Percentiles rank a stretch among this genome's conserved stretches.
Evolutionary conservation across 1,140 invertebrate genomes (phyloP).

Genomic region (fruit fly (Drosophila melanogaster)): DNA sequence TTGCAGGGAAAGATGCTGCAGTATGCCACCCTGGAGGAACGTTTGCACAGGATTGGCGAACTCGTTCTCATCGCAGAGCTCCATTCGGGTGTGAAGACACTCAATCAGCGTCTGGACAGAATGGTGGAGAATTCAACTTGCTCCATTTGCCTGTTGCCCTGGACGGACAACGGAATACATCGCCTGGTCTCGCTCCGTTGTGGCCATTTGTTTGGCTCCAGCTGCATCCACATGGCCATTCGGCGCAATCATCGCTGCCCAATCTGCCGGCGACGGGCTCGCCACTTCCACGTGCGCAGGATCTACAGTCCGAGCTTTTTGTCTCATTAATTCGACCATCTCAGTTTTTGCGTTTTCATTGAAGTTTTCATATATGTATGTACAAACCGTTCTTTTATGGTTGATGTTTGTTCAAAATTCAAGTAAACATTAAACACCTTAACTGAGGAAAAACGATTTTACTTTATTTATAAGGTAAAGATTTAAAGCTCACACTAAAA

Average conservation of each 20-base stretch:
- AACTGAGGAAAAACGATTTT: neutral
- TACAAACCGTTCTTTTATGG: neutral
- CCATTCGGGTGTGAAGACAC: too few species aligned
- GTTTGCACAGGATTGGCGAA: too few species aligned
- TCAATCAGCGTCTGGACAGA: too few species aligned
- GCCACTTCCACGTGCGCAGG: neutral
- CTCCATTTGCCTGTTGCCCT: too few species aligned
- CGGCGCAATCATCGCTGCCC: neutral
- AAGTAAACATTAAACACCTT: constrained; percentile 1
- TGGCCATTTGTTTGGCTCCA: neutral
- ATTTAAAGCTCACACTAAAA: too few species aligned
- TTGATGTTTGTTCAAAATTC: neutral
- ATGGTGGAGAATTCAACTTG: too few species aligned
- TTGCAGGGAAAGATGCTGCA: neutral
- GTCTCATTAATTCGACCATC: neutral
- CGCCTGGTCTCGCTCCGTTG: neutral
- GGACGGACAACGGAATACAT: neutral
- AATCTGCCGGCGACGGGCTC: neutral
- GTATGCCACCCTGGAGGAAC: too few species aligned
- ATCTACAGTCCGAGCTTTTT: neutral
- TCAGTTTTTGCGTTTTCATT: too few species aligned
- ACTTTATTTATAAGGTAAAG: neutral
- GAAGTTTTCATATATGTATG: too few species aligned
- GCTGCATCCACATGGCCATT: constrained; percentile 2
- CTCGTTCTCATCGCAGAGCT: too few species aligned